Conservation (phyloP, 37 sponge, comb jelly and placozoan genomes). For the Cliona cf. orientalis region DNA sequence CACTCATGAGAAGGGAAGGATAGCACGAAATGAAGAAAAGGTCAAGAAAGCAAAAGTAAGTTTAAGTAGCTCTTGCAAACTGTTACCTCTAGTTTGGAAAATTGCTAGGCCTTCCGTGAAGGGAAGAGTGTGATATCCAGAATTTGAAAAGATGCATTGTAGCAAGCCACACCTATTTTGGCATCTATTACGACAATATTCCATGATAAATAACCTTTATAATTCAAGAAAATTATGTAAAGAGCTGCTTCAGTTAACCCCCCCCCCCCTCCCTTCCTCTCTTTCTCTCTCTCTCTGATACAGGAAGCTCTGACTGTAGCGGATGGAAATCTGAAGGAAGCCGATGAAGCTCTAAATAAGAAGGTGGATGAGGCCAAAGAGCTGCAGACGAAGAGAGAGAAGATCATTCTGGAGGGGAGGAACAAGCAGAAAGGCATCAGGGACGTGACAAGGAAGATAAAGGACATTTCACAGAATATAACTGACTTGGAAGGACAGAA, state of each 20-base stretch:
- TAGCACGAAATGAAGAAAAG: conserved; percentile 23
- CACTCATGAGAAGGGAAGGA: conserved; percentile 9
- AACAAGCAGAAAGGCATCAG: conserved; percentile 35
- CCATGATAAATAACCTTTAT: not conserved
- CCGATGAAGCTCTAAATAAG: conserved; percentile 7
- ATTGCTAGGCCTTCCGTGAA: not conserved
- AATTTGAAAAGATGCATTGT: not conserved
- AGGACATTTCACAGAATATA: not conserved
- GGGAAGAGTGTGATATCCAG: not conserved
- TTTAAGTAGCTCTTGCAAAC: not conserved
- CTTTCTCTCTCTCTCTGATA: not conserved
- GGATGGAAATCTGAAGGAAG: not conserved
- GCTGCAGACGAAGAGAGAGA: conserved; percentile 31
- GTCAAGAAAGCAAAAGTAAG: conserved; percentile 26
- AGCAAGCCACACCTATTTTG: not conserved
- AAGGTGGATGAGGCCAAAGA: conserved; percentile 22
- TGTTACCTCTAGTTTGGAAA: no score
- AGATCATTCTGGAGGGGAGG: conserved; percentile 28
- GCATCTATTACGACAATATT: not conserved
- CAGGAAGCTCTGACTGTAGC: not conserved
- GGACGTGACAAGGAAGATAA: conserved; percentile 3
- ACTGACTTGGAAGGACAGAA: conserved; percentile 27
- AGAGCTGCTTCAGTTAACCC: not conserved
- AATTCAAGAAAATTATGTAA: not conserved
- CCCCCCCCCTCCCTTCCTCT: not conserved